These are phyloP conservation scores for Drosophila albomicans DNA, from an alignment of 1,140 invertebrate genomes.

Conservation along the genomic window DNA sequence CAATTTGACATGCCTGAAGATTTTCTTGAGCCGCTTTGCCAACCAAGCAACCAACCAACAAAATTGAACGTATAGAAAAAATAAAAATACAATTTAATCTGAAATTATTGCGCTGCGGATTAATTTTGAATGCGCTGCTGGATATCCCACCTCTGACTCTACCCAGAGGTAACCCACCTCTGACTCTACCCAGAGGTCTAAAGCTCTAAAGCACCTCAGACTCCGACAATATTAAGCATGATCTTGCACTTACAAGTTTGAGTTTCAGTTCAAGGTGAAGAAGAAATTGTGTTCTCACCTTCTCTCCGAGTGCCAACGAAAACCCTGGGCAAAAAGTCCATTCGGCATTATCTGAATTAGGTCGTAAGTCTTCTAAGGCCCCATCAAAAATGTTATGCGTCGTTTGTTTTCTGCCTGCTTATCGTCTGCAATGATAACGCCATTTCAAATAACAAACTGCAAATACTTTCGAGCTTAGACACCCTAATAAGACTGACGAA, in stretches of 20 bases:
- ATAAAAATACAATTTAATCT: constrained; percentile 63
- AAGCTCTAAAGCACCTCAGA: constrained; percentile 32
- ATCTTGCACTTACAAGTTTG: constrained; percentile 36
- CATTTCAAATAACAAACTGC: constrained; percentile 36
- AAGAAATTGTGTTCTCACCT: constrained; percentile 20
- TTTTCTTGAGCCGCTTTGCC: constrained; percentile 60
- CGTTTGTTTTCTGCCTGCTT: constrained; percentile 23
- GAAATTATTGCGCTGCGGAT: constrained; percentile 75
- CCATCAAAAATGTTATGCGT: constrained; percentile 20
- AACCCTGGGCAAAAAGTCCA: constrained; percentile 9
- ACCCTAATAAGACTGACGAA: not conserved
- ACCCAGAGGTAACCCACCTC: constrained; percentile 1
- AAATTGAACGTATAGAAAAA: not conserved
- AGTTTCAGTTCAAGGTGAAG: constrained; percentile 62
- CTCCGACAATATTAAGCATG: constrained; percentile 37
- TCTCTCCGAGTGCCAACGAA: not conserved
- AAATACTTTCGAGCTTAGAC: constrained; percentile 1
- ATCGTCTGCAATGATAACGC: constrained; percentile 37
- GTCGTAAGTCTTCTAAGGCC: constrained; percentile 30
- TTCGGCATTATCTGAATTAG: constrained; percentile 30
- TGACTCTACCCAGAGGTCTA: constrained; percentile 1
- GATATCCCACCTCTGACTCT: constrained; percentile 20
- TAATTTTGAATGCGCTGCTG: constrained; percentile 65
- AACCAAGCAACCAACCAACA: constrained; percentile 12
- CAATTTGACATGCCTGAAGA: constrained; percentile 79